Evolutionary conservation across 1,140 invertebrate species (phyloP).

Genomic region (Solenopsis invicta): DNA sequence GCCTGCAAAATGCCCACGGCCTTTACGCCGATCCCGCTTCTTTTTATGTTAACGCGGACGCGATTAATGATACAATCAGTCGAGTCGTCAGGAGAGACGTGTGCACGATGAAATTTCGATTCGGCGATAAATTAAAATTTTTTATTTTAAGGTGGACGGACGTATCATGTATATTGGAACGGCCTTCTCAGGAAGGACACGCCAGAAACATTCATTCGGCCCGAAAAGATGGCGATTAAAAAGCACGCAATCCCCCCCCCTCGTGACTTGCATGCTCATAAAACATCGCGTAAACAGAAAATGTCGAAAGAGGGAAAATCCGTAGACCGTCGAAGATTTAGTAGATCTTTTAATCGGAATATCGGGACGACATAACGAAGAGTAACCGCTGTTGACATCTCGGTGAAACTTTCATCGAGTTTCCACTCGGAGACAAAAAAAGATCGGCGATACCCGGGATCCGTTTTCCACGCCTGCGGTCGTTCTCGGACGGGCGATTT

Average conservation of each 20-base stretch:
- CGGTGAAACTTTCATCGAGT: conserved; percentile 72
- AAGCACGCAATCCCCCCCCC: neutral
- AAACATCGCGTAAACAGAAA: neutral
- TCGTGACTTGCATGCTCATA: neutral
- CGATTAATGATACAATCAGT: conserved; percentile 35
- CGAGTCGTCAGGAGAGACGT: neutral
- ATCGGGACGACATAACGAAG: conserved; percentile 43
- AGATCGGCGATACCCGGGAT: conserved; percentile 59
- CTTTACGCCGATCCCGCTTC: conserved; percentile 20
- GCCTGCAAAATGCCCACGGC: neutral
- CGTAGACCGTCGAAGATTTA: neutral
- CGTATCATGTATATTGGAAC: neutral
- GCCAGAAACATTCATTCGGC: neutral
- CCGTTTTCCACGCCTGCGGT: conserved; percentile 77
- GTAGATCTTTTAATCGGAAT: conserved; percentile 23
- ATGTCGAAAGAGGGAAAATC: neutral
- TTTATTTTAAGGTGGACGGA: neutral
- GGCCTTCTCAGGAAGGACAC: conserved; percentile 33
- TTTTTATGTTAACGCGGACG: conserved; percentile 25
- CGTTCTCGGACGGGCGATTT: conserved; percentile 66
- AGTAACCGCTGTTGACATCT: conserved; percentile 63
- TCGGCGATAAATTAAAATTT: conserved; percentile 43
- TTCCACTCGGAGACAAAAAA: conserved; percentile 67
- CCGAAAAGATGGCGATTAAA: neutral
- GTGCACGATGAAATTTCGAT: neutral